Conservation (phyloP, 2,888 invertebrate species). For the Lysandra bellargus region DNA sequence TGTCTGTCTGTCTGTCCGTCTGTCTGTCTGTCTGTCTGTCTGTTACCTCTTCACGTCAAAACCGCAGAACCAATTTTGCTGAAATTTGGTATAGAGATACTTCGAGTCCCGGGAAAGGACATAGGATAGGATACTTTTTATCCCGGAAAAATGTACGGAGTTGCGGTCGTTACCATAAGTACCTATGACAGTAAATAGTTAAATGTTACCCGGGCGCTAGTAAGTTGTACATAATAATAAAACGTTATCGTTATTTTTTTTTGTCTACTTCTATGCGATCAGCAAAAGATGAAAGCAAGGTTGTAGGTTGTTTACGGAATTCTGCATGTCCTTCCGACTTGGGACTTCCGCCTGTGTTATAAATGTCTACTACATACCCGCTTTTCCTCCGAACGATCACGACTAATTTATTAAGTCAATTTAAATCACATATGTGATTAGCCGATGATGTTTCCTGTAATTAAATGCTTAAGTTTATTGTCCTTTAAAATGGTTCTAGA, state of each 20-base stretch:
- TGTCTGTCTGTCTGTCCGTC: too few relatives aligned
- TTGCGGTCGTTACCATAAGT: too few relatives aligned
- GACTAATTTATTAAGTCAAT: neutral
- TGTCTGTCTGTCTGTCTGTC: too few relatives aligned
- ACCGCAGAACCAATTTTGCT: too few relatives aligned
- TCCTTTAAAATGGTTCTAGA: neutral
- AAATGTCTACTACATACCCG: neutral
- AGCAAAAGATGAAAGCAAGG: slow-evolving; percentile 23
- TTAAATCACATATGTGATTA: neutral
- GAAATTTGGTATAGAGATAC: too few relatives aligned
- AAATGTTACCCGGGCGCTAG: too few relatives aligned
- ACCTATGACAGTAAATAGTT: too few relatives aligned
- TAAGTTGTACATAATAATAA: too few relatives aligned
- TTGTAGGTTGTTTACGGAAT: slow-evolving; percentile 29
- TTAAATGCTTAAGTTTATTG: neutral
- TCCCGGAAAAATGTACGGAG: too few relatives aligned
- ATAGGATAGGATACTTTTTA: too few relatives aligned
- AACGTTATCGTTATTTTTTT: neutral
- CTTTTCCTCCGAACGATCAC: slow-evolving; percentile 13
- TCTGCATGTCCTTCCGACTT: slow-evolving; percentile 27
- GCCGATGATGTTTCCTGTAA: neutral
- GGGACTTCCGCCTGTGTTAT: neutral
- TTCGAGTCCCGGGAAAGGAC: too few relatives aligned
- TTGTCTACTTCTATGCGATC: neutral
- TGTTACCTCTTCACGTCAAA: too few relatives aligned